Evolutionary conservation across 1,140 invertebrate species (phyloP), one percentile per base, ranked within the genome.

Genomic region (Holcopasites calliopsidis): DNA sequence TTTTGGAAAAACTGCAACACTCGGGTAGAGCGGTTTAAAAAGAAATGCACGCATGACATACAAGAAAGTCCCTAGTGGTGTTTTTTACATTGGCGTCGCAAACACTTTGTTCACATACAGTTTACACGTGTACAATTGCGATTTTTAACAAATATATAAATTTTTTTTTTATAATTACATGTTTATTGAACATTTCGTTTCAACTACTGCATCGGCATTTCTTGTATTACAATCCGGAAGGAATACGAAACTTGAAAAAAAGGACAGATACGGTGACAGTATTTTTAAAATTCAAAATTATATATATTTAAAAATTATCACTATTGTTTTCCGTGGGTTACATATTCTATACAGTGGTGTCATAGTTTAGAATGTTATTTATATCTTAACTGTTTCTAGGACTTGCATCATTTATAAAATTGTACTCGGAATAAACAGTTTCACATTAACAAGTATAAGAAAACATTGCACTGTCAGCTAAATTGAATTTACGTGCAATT

Each of bases 211-310:
- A 13, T 38, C 10, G 26, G 21, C 18, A 31, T 44, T 31, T 21
- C 18, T 42, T 2, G 11, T 26, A 65, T 31, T 64, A 54, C 35
- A 68, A 18, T 18, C 11, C 40, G 11, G 13, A 71, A 44, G 21
- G 40, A 60, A 52, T 42, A 13, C 13, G 10, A 47, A 66, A 44
- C 62, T 1, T 7, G 31, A 4, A 57, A 38, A n/a, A 44, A 57
- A 5, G 11, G 42, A 23, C n/a, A 28, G 1, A 21, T 18, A 75
- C 40, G 42, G 47, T 44, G n/a, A n/a, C 10, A 13, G 0, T 42
- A 28, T 31, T 54, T 38, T 80, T 76, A 80, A 72, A 83, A 80
- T 77, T 84, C 35, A 80, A 84, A 84, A 83, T 83, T 83, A 83
- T 83, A n/a, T n/a, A n/a, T n/a, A 83, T 83, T 83, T 83, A 55